Evolutionary conservation across 2,888 invertebrate genomes (phyloP), one percentile per base, ranked within the genome.

Genomic region (Lathronympha strigana): DNA sequence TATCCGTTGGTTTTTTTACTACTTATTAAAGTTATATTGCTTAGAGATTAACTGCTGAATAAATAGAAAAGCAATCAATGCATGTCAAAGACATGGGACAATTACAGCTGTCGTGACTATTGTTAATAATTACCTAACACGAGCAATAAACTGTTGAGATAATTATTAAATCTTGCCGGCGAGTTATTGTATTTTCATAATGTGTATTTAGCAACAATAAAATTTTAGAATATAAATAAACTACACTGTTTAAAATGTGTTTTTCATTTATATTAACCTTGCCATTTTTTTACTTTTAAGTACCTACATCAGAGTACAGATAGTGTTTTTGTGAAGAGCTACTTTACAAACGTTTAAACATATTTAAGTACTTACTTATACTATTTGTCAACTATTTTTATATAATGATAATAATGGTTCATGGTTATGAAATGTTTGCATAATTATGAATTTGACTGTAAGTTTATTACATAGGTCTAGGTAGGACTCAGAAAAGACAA

Each of bases 151-250:
- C 9, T 54, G 38, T 36, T 38, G 45, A 28, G 33, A 47, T 45
- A 54, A 50, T 51, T 49, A 55, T 67, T 60, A 38, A 60, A 68
- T 68, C 57, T 71, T 70, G 55, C 68, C 69, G 63, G 64, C 68
- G 53, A 66, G 63, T 71, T 71, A 69, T 67, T 66, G 72, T 73
- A 71, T 71, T 74, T 74, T 74, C 69, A 33, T 73, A 73, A 68
- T 64, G 60, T 63, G 49, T 69, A 63, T 66, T n/a, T 67, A 63
- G 57, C 62, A 57, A 55, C 23, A 43, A 61, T 55, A 61, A 57
- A 50, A 33, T 61, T 28, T 57, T 53, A 61, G 64, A 67, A 61
- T 75, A 75, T 74, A 69, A 77, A 76, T 77, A 77, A 76, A 77
- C 60, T 69, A 76, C 72, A 73, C 72, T 72, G 72, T 76, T 73